Percentiles rank a stretch among this genome's conserved stretches.
Conservation (phyloP, 1,140 invertebrate genomes). For the Chymomyza costata region DNA sequence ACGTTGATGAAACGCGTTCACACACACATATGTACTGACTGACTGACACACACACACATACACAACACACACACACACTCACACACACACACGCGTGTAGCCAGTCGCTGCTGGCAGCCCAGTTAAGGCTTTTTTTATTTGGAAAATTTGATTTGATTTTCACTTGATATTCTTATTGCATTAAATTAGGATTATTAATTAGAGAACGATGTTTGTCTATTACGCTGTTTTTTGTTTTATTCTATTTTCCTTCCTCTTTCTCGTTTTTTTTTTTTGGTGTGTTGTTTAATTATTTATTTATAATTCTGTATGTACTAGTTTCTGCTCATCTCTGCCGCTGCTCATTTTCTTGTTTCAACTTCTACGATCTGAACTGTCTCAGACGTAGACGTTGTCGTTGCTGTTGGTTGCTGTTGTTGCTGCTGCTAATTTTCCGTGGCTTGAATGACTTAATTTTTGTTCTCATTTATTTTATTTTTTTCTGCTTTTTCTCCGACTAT, state of each 20-base stretch:
- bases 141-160: slow-evolving; percentile 71
- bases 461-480: slow-evolving; percentile 50
- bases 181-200: slow-evolving; percentile 34
- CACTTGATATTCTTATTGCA: slow-evolving; percentile 51
- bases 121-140: slow-evolving; percentile 57
- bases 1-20: slow-evolving; percentile 10
- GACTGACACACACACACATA: not conserved
- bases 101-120: slow-evolving; percentile 33
- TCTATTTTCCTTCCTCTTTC: not conserved
- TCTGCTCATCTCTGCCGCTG: slow-evolving; percentile 57
- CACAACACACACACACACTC: not conserved
- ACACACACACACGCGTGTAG: slow-evolving; percentile 21
- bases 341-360: slow-evolving; percentile 51
- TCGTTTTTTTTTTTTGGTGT: not conserved
- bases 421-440: slow-evolving; percentile 47
- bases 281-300: slow-evolving; percentile 55
- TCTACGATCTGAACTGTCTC: slow-evolving; percentile 8
- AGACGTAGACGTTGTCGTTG: not conserved
- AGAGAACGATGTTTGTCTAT: slow-evolving; percentile 26
- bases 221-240: slow-evolving; percentile 9
- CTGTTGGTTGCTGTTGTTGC: slow-evolving; percentile 23
- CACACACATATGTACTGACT: slow-evolving; percentile 17
- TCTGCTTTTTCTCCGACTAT: slow-evolving; percentile 43
- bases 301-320: slow-evolving; percentile 37
- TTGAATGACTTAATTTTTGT: slow-evolving; percentile 57